A percentile compares a stretch with the other conserved stretches of the same genome.
Evolutionary conservation across 1,140 invertebrate species (phyloP).

Genomic region (Neodiprion fabricii): DNA sequence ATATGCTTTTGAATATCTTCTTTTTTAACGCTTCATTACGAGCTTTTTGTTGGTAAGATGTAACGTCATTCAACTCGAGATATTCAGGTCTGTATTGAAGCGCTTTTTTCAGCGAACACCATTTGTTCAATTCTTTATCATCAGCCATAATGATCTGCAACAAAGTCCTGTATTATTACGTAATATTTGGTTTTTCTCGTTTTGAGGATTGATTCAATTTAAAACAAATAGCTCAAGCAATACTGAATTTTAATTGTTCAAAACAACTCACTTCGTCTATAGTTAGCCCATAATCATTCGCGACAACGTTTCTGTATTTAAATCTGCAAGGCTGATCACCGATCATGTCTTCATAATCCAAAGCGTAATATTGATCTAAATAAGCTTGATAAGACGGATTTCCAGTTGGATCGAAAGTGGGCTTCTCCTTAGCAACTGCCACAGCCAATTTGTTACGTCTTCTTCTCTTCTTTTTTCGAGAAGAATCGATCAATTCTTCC

Average conservation of each 20-base stretch:
- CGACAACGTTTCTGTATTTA: constrained; percentile 87
- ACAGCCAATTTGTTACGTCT: constrained; percentile 74
- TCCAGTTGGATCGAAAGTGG: constrained; percentile 79
- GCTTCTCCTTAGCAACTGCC: constrained; percentile 75
- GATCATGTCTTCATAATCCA: constrained; percentile 95
- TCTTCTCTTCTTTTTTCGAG: constrained; percentile 70
- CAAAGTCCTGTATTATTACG: constrained; percentile 21
- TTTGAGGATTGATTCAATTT: too few species aligned
- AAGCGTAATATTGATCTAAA: constrained; percentile 91
- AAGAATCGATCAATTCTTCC: constrained; percentile 66
- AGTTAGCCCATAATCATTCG: constrained; percentile 92
- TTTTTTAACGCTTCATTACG: constrained; percentile 76
- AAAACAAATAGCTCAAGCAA: too few species aligned
- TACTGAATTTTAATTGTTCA: constrained; percentile 1
- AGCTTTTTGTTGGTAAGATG: constrained; percentile 77
- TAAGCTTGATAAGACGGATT: constrained; percentile 84
- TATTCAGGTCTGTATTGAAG: constrained; percentile 79
- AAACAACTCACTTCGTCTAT: constrained; percentile 78
- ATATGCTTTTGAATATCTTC: constrained; percentile 87
- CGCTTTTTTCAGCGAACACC: constrained; percentile 93
- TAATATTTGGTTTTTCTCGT: neutral
- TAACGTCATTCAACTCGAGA: constrained; percentile 82
- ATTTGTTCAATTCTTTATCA: constrained; percentile 92
- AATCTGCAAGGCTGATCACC: constrained; percentile 90
- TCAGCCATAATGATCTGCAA: constrained; percentile 86